Evolutionary conservation across 2,113 vertebrate genomes (phyloP).

Genomic region (Actenoides hombroni): DNA sequence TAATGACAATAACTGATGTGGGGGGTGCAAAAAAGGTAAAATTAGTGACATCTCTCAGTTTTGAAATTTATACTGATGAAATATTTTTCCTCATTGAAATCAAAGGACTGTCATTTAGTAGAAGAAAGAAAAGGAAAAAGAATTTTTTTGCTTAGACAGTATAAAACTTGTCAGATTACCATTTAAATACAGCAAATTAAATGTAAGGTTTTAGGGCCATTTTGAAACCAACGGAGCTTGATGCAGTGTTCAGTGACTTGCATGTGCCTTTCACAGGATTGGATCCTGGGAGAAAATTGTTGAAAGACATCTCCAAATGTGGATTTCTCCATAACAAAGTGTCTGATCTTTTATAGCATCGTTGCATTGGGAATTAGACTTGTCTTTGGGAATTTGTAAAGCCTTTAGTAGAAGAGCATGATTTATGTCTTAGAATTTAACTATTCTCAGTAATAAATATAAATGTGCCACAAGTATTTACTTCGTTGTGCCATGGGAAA

Average conservation of each 20-base stretch:
- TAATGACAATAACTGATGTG: not conserved
- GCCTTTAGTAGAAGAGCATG: conserved; percentile 73
- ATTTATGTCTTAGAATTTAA: conserved; percentile 76
- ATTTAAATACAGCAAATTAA: conserved; percentile 30
- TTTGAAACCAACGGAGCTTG: conserved; percentile 29
- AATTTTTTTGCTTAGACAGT: not conserved
- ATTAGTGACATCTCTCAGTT: not conserved
- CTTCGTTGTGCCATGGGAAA: conserved; percentile 77
- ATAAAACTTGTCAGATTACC: conserved; percentile 34
- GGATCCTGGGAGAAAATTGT: conserved; percentile 34
- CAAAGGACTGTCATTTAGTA: not conserved
- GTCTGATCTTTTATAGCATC: conserved; percentile 64
- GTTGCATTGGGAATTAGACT: conserved; percentile 70
- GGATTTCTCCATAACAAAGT: conserved; percentile 51
- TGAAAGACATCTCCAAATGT: conserved; percentile 61
- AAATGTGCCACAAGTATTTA: conserved; percentile 78
- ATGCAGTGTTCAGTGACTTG: conserved; percentile 10
- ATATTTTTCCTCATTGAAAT: not conserved
- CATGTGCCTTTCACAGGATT: conserved; percentile 21
- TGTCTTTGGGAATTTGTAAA: conserved; percentile 73
- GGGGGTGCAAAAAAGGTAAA: not conserved
- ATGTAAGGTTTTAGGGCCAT: not conserved
- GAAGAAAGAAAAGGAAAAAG: not conserved
- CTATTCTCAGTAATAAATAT: conserved; percentile 78
- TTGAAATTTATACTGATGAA: not conserved